Evolutionary conservation across 2,797 vertebrate genomes (phyloP), one percentile per base, ranked within the genome.

Genomic region (Arremon brunneinucha): DNA sequence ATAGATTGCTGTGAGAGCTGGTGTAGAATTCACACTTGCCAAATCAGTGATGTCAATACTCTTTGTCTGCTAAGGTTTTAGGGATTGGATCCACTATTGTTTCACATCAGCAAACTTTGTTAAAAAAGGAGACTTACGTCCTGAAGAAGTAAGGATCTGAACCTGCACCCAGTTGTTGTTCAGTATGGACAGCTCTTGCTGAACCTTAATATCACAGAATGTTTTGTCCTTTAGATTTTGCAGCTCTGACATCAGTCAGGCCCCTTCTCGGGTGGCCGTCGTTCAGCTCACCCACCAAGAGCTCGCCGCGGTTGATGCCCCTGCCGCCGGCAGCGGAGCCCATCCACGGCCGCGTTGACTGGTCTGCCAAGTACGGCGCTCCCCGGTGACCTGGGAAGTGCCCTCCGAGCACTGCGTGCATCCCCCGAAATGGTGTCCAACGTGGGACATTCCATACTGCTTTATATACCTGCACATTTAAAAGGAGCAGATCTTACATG

Each of bases 281-380:
- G 1, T 98, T 98, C 93, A 94, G 95, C 28, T 97, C 98, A 7
- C 97, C 98, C 89, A 97, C 98, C 53, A 99, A 98, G 96, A 98
- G 97, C 97, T 98, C 98, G 1, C 94, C 98, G 0, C 97, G 98
- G 46, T 68, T 98, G 41, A 82, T 98, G 95, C 98, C 98, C 8
- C 96, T 96, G 44, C 98, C 98, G 2, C 97, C 98, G 0, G 97
- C 98, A 1, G 93, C 97, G 5, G 98, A 99, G 90, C 98, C 98
- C 0, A 95, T 99, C 90, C 99, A 99, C 0, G 98, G 99, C 35
- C 98, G 98, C 39, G 97, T 98, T 10, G 99, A 99, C 98, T 99
- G 99, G 99, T 98, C 98, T 89, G 98, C 98, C 12, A 99, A 99
- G 98, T 99, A 99, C 1, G 96, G 97, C 0, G 87, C 98, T 95